Evolutionary conservation across 92 coral and sea anemone species (phyloP).

Genomic region (Palythoa grandis): DNA sequence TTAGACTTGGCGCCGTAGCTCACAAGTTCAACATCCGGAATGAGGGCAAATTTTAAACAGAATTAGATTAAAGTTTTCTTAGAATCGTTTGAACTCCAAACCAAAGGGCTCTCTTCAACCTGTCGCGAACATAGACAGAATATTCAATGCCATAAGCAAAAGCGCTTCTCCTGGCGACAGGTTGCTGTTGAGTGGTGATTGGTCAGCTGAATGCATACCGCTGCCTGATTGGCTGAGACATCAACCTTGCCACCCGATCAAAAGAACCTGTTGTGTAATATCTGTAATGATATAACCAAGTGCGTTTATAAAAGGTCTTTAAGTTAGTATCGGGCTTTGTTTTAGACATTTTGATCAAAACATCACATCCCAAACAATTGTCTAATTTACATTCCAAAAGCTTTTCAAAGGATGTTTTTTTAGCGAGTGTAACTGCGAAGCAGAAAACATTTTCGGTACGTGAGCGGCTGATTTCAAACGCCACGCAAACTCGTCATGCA

Average conservation of each 20-base stretch:
- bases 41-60: conserved; percentile 19
- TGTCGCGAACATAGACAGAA: conserved; percentile 10
- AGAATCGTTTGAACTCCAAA: conserved; percentile 18
- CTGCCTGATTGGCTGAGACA: conserved; percentile 50
- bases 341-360: conserved; percentile 41
- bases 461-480: conserved; percentile 25
- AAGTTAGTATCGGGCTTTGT: conserved; percentile 21
- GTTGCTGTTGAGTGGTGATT: conserved; percentile 51
- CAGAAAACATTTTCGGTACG: conserved; percentile 31
- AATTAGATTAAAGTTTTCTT: background rate
- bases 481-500: conserved; percentile 32
- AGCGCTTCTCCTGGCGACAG: conserved; percentile 47
- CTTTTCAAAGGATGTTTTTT: background rate
- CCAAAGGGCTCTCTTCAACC: conserved; percentile 17
- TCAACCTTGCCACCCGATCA: conserved; percentile 62
- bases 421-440: background rate
- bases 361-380: conserved; percentile 12
- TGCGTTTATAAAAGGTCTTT: conserved; percentile 29
- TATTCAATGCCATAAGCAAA: background rate
- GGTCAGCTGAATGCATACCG: conserved; percentile 40
- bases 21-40: conserved; percentile 14
- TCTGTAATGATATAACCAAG: conserved; percentile 49
- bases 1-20: conserved; percentile 10
- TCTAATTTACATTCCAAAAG: conserved; percentile 6
- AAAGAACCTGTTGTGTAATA: conserved; percentile 63